Evolutionary conservation across 2,113 vertebrate species (phyloP).

Genomic region (Cyanoliseus patagonus): DNA sequence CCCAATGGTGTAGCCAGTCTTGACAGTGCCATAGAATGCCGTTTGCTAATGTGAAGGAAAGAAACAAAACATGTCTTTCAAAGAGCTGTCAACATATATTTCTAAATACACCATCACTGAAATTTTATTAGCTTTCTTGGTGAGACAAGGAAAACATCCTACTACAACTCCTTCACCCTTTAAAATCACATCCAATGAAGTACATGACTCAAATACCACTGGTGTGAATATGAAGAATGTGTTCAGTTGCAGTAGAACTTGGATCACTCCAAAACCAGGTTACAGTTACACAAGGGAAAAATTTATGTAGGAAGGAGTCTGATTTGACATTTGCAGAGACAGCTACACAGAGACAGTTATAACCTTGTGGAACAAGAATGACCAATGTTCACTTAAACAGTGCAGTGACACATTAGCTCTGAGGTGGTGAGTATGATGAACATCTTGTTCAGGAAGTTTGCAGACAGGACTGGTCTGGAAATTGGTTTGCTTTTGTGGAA

Average conservation of each 20-base stretch:
- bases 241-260: background rate
- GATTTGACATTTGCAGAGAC: background rate
- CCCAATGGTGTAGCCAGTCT: constrained; percentile 91
- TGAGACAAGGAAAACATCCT: background rate
- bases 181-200: background rate
- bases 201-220: fast-evolving
- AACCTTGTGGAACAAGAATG: background rate
- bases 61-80: background rate
- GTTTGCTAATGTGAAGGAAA: constrained; percentile 61
- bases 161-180: background rate
- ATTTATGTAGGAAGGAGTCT: background rate
- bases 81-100: background rate
- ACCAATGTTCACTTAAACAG: background rate
- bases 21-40: constrained; percentile 83
- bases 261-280: background rate
- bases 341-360: background rate
- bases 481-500: background rate
- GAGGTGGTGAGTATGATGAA: fast-evolving
- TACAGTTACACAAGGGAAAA: background rate
- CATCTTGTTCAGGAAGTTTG: background rate
- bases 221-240: fast-evolving
- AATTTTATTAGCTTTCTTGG: background rate
- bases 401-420: fast-evolving
- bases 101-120: background rate
- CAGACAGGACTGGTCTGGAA: background rate